These are phyloP conservation scores for Anableps anableps DNA, from an alignment of 2,797 vertebrate species.

Conservation along the genomic window DNA sequence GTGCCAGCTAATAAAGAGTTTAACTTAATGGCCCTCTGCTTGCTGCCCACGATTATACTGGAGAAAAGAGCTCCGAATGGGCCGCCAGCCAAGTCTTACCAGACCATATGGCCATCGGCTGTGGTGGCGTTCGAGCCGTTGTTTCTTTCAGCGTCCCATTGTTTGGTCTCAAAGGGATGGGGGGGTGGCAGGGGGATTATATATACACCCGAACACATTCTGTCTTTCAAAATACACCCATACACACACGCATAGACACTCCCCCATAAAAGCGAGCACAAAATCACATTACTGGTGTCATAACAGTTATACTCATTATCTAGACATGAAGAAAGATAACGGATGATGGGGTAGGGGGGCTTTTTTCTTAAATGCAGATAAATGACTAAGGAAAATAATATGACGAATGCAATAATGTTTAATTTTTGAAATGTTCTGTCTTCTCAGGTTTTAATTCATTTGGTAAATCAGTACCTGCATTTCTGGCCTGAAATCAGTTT, in stretches of 20 bases:
- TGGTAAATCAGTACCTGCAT: not conserved
- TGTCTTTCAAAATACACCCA: slow-evolving; percentile 64
- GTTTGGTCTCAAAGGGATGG: slow-evolving; percentile 71
- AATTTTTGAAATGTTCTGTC: not conserved
- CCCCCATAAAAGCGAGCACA: slow-evolving; percentile 47
- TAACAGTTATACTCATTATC: slow-evolving; percentile 44
- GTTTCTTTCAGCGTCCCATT: slow-evolving; percentile 73
- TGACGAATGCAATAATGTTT: not conserved
- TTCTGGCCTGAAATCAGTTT: not conserved
- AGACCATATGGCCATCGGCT: slow-evolving; percentile 73
- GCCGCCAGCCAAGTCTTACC: slow-evolving; percentile 60
- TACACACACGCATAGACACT: slow-evolving; percentile 43
- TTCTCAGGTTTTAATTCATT: not conserved
- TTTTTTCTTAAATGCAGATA: not conserved
- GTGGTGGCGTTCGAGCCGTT: slow-evolving; percentile 64
- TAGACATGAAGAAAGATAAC: slow-evolving; percentile 25
- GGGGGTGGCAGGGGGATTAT: slow-evolving; percentile 59
- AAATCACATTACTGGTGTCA: slow-evolving; percentile 63
- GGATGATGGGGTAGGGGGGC: not conserved
- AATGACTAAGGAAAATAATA: not conserved
- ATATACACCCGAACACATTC: slow-evolving; percentile 70
- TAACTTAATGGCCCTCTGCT: slow-evolving; percentile 53
- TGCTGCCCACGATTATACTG: slow-evolving; percentile 55
- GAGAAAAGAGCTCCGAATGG: slow-evolving; percentile 52
- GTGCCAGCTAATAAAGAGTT: slow-evolving; percentile 47